phyloP scores from a whole-genome alignment of 1,140 invertebrate genomes.

The Teleogryllus occipitalis region DNA sequence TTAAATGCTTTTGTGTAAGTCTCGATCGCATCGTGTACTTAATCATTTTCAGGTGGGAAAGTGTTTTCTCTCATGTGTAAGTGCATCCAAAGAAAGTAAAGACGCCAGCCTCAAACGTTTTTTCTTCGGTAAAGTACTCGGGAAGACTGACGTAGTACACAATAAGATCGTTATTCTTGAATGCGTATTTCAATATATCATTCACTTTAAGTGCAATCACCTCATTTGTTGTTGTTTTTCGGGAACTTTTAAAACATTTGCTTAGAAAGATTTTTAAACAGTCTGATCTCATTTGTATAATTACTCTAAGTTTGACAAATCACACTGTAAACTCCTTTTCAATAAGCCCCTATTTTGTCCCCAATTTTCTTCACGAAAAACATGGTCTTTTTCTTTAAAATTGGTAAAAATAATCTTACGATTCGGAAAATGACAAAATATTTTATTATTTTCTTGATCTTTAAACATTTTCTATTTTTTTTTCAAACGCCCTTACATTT shows the following conservation, averaged over 20 bases:
- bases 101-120: neutral
- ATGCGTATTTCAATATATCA: neutral
- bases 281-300: neutral
- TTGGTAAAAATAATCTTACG: neutral
- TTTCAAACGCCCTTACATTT: neutral
- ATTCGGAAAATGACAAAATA: neutral
- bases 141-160: neutral
- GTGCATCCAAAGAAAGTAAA: constrained; percentile 9
- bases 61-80: constrained; percentile 17
- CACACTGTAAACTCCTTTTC: neutral
- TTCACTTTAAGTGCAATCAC: neutral
- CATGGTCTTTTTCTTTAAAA: neutral
- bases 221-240: neutral
- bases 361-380: neutral
- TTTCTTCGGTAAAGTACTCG: neutral
- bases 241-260: neutral
- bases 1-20: neutral
- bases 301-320: neutral
- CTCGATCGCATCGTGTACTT: neutral
- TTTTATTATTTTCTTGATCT: neutral
- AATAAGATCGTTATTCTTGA: neutral
- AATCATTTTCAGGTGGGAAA: constrained; percentile 6
- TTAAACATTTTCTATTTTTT: neutral
- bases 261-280: neutral
- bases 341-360: neutral